Evolutionary conservation across 1,140 invertebrate species (phyloP).

Genomic region (Drosophila insularis): DNA sequence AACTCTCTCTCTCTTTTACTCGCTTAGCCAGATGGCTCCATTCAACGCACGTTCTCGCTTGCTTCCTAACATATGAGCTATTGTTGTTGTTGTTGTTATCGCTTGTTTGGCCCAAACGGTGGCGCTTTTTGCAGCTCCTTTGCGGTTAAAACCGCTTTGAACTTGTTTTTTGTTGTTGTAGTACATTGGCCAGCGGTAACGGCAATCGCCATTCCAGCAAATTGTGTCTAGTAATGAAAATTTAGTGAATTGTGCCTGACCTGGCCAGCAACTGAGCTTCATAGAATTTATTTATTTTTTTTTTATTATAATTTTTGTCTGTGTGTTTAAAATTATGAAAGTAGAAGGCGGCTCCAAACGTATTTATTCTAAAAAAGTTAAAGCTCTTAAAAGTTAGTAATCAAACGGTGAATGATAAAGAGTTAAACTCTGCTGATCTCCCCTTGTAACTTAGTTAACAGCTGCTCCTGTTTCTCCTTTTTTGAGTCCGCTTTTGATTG

Average conservation of each 20-base stretch:
- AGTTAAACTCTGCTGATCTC: slow-evolving; percentile 12
- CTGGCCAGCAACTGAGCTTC: neutral
- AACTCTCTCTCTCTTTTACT: slow-evolving; percentile 12
- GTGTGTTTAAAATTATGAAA: slow-evolving; percentile 6
- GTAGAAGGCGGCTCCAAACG: slow-evolving; percentile 20
- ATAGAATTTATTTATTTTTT: neutral
- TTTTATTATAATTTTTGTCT: neutral
- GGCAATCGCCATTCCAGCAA: neutral
- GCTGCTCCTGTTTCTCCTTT: neutral
- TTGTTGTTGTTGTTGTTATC: slow-evolving; percentile 27
- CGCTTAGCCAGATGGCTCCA: slow-evolving; percentile 38
- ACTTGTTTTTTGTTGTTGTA: slow-evolving; percentile 60
- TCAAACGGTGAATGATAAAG: slow-evolving; percentile 6
- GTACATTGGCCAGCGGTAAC: slow-evolving; percentile 30
- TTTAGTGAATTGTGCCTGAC: slow-evolving; percentile 28
- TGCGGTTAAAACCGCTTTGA: slow-evolving; percentile 71
- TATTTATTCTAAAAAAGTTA: slow-evolving; percentile 41
- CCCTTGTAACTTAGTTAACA: neutral
- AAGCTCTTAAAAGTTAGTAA: slow-evolving; percentile 57
- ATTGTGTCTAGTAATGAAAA: slow-evolving; percentile 37
- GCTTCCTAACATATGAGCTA: slow-evolving; percentile 17
- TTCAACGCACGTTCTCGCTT: slow-evolving; percentile 31
- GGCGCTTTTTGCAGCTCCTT: slow-evolving; percentile 45
- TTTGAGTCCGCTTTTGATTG: too few species aligned
- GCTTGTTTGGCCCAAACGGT: slow-evolving; percentile 57